These are phyloP conservation scores for Cerastis rubricosa DNA, from an alignment of 2,888 invertebrate genomes.

Conservation along the genomic window DNA sequence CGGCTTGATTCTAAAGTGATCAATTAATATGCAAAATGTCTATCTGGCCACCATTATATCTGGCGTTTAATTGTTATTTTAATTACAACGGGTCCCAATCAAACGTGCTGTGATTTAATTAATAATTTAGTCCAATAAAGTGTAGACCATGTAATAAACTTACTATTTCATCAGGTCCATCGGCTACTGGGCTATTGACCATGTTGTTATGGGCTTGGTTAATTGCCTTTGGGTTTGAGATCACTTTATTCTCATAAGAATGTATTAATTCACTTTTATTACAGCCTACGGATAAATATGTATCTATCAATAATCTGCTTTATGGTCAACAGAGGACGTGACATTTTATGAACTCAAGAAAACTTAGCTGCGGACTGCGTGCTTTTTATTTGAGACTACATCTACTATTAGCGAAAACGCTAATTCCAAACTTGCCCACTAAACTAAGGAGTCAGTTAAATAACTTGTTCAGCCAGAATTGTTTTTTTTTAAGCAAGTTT, in stretches of 20 bases:
- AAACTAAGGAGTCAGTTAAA: background rate
- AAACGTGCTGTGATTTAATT: constrained; percentile 51
- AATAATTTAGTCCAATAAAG: constrained; percentile 46
- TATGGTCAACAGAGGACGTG: background rate
- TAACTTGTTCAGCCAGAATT: no score
- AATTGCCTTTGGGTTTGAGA: constrained; percentile 4
- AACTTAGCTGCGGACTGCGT: background rate
- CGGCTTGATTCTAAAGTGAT: constrained; percentile 22
- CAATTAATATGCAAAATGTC: constrained; percentile 41
- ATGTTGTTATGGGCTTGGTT: constrained; percentile 11
- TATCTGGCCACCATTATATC: constrained; percentile 18
- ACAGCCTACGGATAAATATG: constrained; percentile 17
- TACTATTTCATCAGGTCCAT: constrained; percentile 40
- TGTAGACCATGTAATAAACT: constrained; percentile 25
- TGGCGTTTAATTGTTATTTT: constrained; percentile 47
- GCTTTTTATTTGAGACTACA: background rate
- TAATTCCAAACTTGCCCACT: background rate
- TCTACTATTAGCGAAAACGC: background rate
- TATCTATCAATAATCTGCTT: constrained; percentile 17
- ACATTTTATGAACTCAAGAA: background rate
- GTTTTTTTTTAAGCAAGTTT: no score
- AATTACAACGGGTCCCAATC: constrained; percentile 43
- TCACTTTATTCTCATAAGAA: background rate
- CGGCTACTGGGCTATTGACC: background rate
- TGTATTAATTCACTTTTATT: background rate